These are phyloP conservation scores for Nyctereutes procyonoides DNA, from an alignment of 2,113 vertebrate species.

Conservation along the genomic window DNA sequence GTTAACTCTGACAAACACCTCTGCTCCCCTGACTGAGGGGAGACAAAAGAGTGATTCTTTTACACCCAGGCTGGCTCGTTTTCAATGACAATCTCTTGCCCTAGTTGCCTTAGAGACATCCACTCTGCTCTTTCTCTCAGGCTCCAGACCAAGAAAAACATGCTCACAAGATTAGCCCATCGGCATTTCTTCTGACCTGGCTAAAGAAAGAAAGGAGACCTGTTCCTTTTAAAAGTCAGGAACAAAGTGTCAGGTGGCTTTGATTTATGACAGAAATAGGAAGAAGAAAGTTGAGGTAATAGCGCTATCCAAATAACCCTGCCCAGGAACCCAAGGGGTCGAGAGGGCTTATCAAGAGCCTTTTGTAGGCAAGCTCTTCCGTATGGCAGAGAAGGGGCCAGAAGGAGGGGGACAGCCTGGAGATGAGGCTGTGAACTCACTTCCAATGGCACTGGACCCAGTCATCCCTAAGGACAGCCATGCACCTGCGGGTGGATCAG, in stretches of 20 bases:
- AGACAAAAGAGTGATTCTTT: conserved; percentile 65
- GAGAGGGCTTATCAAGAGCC: conserved; percentile 63
- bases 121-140: conserved; percentile 36
- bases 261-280: conserved; percentile 74
- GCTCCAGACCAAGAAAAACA: conserved; percentile 75
- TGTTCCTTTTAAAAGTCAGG: conserved; percentile 61
- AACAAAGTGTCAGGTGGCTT: conserved; percentile 71
- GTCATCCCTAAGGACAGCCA: neutral
- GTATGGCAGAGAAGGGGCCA: neutral
- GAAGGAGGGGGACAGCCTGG: neutral
- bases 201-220: conserved; percentile 70
- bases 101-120: conserved; percentile 27
- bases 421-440: neutral
- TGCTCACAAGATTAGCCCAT: conserved; percentile 42
- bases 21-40: neutral
- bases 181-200: conserved; percentile 69
- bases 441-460: neutral
- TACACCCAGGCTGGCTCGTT: neutral
- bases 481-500: neutral
- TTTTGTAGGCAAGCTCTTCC: neutral
- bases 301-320: conserved; percentile 62
- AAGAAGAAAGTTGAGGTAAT: conserved; percentile 70
- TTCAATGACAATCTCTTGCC: conserved; percentile 31
- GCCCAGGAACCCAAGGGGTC: conserved; percentile 58
- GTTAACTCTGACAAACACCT: neutral